A percentile compares a stretch with the other conserved stretches of the same genome.
These are phyloP conservation scores for Pachyramphus minor DNA, from an alignment of 2,113 vertebrate genomes.

Conservation along the genomic window DNA sequence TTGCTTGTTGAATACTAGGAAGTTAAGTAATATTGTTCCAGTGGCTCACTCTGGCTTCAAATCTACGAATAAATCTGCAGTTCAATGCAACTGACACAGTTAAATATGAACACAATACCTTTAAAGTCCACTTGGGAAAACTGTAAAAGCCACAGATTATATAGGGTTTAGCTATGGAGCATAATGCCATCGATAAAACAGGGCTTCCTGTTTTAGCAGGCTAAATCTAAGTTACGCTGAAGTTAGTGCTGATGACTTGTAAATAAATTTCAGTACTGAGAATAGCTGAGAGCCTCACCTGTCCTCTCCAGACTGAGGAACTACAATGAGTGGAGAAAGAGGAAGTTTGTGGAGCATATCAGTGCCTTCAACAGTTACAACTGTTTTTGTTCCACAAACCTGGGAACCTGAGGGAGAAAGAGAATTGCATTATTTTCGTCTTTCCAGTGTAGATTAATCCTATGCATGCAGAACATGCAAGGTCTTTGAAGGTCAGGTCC, in stretches of 20 bases:
- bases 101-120: not conserved
- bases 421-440: not conserved
- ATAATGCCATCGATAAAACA: not conserved
- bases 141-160: not conserved
- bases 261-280: not conserved
- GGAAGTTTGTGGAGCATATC: slow-evolving; percentile 10
- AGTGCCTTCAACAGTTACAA: slow-evolving; percentile 42
- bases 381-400: slow-evolving; percentile 17
- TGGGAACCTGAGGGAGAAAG: slow-evolving; percentile 19
- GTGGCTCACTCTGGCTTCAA: not conserved
- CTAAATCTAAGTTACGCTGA: not conserved
- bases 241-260: not conserved
- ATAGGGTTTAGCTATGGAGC: not conserved
- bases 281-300: slow-evolving; percentile 15
- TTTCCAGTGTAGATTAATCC: not conserved
- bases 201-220: not conserved
- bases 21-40: not conserved
- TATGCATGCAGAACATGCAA: not conserved
- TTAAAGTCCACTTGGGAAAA: not conserved
- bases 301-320: not conserved
- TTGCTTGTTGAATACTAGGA: not conserved
- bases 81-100: not conserved
- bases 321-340: slow-evolving; percentile 29
- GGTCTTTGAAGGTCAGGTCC: not conserved
- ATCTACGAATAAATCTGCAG: not conserved